A percentile compares a stretch with the other conserved stretches of the same genome.
phyloP scores from a whole-genome alignment of 2,113 vertebrate genomes.

The Ornithorhynchus anatinus region DNA sequence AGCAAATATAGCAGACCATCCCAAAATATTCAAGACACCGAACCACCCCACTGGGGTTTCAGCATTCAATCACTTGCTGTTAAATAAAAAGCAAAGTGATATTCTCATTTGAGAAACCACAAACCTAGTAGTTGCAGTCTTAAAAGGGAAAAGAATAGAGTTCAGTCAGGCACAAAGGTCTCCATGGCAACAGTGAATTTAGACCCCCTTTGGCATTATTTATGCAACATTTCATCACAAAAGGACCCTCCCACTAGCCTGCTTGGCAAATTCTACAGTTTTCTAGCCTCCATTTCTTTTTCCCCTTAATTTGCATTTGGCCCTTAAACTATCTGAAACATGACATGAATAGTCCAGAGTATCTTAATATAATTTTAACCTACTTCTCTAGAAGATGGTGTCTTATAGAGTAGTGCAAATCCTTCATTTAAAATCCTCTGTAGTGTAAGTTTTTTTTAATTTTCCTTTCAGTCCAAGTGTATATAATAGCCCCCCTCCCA shows the following conservation, averaged over 20 bases:
- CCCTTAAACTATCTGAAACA: conserved; percentile 58
- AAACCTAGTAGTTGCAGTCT: conserved; percentile 64
- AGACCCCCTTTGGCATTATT: conserved; percentile 86
- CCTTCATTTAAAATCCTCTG: not conserved
- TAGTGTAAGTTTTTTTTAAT: not conserved
- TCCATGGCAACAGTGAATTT: conserved; percentile 90
- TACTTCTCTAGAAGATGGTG: not conserved
- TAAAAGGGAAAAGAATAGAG: conserved; percentile 69
- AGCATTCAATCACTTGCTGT: conserved; percentile 27
- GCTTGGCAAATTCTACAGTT: conserved; percentile 72
- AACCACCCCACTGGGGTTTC: conserved; percentile 32
- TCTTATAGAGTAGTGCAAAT: conserved; percentile 1
- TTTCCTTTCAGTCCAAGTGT: conserved; percentile 5
- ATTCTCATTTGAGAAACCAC: conserved; percentile 49
- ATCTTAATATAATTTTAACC: not conserved
- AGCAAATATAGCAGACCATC: not conserved
- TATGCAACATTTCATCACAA: conserved; percentile 91
- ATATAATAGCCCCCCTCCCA: too few species aligned
- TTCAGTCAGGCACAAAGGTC: conserved; percentile 93
- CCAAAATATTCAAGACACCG: not conserved
- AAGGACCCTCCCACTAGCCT: conserved; percentile 81
- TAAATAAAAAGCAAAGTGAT: conserved; percentile 53
- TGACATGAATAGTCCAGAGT: not conserved
- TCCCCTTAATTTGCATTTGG: conserved; percentile 21
- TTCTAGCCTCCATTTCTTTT: conserved; percentile 49